Percentiles rank a stretch among this genome's conserved stretches.
These are phyloP conservation scores for Mobula hypostoma DNA, from an alignment of 2,113 vertebrate genomes.

Conservation along the genomic window DNA sequence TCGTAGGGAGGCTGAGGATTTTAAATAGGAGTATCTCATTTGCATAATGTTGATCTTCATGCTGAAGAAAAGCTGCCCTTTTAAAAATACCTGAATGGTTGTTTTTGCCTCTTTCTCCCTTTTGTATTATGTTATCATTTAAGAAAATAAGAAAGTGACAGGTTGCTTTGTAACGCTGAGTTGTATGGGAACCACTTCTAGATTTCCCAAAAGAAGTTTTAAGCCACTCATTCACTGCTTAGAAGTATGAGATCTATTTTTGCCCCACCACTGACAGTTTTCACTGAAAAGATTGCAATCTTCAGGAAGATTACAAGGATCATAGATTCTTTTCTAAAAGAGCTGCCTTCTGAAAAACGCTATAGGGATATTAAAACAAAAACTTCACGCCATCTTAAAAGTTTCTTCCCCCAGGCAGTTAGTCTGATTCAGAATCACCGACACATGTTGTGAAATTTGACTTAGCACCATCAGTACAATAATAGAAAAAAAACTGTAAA, in stretches of 20 bases:
- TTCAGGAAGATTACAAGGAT: not conserved
- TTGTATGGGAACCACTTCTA: not conserved
- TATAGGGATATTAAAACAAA: no score
- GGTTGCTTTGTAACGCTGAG: not conserved
- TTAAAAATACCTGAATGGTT: not conserved
- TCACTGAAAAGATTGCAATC: not conserved
- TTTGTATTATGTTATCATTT: not conserved
- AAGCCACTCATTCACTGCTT: not conserved
- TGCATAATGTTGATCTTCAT: not conserved
- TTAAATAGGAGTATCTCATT: not conserved
- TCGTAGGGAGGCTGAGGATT: not conserved
- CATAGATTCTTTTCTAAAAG: no score
- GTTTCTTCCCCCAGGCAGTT: no score
- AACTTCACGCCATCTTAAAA: no score
- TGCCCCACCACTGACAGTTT: not conserved
- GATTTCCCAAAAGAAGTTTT: not conserved
- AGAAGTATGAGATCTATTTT: not conserved
- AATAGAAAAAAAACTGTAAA: no score
- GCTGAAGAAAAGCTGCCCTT: not conserved
- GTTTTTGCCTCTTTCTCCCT: not conserved
- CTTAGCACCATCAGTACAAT: no score
- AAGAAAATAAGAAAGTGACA: not conserved
- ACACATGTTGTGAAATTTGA: no score
- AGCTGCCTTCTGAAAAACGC: no score
- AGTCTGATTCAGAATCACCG: no score